Base-by-base conservation (phyloP, 2,797 vertebrate genomes). In the Cheirogaleus major region DNA sequence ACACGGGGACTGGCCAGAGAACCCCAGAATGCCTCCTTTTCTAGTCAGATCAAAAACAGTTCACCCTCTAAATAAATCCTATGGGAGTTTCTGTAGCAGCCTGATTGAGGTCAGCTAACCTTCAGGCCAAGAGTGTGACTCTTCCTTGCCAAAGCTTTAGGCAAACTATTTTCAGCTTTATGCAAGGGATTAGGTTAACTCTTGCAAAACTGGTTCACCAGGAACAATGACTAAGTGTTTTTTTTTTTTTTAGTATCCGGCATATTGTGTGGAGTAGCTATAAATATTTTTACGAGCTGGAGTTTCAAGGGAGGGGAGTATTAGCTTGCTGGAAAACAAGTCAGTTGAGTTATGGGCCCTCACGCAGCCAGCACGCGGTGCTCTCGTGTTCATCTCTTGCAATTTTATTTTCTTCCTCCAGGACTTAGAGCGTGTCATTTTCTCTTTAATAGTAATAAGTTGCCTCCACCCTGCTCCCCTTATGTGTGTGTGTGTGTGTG, bases 161-260 rank as follows among this genome's bases (percentile, higher is more conserved):
- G 63, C 92, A 85, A 92, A 87, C 48, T 80, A 8, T 90, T 70
- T 88, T 61, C 52, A 95, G 69, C 35, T 94, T 93, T 72, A 65
- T 80, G 57, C 17, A 88, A 96, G 38, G 89, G 80, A 92, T 97
- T 93, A 95, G 55, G 78, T 97, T 98, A 97, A 98, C 93, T 93
- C 95, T 97, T 96, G 95, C 89, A 93, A 93, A 98, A 97, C 98
- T 92, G 84, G 96, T 96, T 98, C 87, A 96, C 94, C 94, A 97
- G 88, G 91, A 97, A 95, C 86, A 95, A 80, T 97, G 95, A 97
- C 89, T 96, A 78, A 92, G 93, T 92, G 57, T 2, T 35, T 78
- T 76, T 70, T 48, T 41, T 67, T 70, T 67, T 82, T 95, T 89
- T 57, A 55, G 38, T 59, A 89, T 73, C 50, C 0, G 32, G 78